These are phyloP conservation scores for Rhabdomys pumilio DNA, from an alignment of 2,797 vertebrate species.

Conservation along the genomic window DNA sequence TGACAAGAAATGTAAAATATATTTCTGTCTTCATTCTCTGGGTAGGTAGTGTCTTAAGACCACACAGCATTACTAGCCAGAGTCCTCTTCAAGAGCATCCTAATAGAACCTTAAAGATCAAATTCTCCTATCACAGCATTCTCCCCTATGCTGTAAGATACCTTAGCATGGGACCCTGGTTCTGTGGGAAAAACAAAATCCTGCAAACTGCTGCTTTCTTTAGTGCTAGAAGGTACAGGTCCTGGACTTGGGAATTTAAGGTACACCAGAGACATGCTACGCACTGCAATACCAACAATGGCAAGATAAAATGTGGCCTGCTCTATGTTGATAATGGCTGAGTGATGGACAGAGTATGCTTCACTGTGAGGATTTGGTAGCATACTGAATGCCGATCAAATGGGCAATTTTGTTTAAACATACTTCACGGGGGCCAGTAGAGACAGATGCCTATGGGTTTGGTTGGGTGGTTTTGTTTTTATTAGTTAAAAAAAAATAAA, in stretches of 20 bases:
- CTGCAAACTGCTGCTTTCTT: not conserved
- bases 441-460: conserved; percentile 71
- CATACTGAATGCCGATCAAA: conserved; percentile 41
- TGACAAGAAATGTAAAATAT: conserved; percentile 90
- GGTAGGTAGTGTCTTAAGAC: conserved; percentile 85
- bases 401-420: not conserved
- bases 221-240: not conserved
- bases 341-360: conserved; percentile 43
- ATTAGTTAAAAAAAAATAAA: not conserved
- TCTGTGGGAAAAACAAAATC: not conserved
- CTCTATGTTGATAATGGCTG: conserved; percentile 8
- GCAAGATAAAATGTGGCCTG: not conserved
- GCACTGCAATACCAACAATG: not conserved
- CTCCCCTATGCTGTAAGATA: not conserved
- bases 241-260: conserved; percentile 17
- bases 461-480: conserved; percentile 75
- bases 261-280: not conserved
- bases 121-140: not conserved
- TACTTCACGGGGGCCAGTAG: not conserved
- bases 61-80: conserved; percentile 30
- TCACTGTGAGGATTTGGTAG: conserved; percentile 9
- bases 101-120: conserved; percentile 41
- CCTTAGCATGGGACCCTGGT: conserved; percentile 10
- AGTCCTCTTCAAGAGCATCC: conserved; percentile 61
- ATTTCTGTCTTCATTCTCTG: conserved; percentile 84